Conservation (phyloP, 2,888 invertebrate genomes). For the Carcina quercana region DNA sequence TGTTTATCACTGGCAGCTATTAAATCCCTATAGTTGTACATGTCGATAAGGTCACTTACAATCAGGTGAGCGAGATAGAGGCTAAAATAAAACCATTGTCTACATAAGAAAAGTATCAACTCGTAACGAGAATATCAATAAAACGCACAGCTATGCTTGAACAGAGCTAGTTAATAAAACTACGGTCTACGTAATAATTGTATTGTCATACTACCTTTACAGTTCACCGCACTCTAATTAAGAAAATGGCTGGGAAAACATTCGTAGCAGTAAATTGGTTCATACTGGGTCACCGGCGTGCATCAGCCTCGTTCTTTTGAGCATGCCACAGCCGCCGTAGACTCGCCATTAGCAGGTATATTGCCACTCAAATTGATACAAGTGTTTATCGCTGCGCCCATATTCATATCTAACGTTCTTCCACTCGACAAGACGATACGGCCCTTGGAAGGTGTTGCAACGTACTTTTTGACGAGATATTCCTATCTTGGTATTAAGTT, state of each 20-base stretch:
- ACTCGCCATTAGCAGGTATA: conserved; percentile 23
- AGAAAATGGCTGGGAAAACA: conserved; percentile 6
- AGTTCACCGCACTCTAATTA: no score
- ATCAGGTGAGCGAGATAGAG: no score
- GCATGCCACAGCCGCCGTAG: conserved; percentile 15
- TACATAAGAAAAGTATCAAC: no score
- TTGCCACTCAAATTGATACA: conserved; percentile 31
- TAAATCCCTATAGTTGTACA: no score
- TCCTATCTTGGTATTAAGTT: conserved; percentile 20
- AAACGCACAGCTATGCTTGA: no score
- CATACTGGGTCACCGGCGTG: conserved; percentile 7
- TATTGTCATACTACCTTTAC: no score
- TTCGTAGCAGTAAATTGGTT: conserved; percentile 3
- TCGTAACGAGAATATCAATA: no score
- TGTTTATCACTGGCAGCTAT: no score
- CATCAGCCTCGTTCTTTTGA: conserved; percentile 23
- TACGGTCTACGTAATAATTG: no score
- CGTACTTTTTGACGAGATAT: conserved; percentile 13
- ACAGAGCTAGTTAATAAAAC: no score
- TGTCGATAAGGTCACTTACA: no score
- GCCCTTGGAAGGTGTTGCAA: conserved; percentile 24
- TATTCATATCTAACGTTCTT: conserved; percentile 24
- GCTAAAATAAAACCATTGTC: no score
- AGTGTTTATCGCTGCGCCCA: conserved; percentile 28
- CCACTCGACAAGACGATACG: conserved; percentile 24